A percentile compares a stretch with the other conserved stretches of the same genome.
Conservation (phyloP, 2,797 vertebrate genomes). For the Sebastes baramenuke region DNA sequence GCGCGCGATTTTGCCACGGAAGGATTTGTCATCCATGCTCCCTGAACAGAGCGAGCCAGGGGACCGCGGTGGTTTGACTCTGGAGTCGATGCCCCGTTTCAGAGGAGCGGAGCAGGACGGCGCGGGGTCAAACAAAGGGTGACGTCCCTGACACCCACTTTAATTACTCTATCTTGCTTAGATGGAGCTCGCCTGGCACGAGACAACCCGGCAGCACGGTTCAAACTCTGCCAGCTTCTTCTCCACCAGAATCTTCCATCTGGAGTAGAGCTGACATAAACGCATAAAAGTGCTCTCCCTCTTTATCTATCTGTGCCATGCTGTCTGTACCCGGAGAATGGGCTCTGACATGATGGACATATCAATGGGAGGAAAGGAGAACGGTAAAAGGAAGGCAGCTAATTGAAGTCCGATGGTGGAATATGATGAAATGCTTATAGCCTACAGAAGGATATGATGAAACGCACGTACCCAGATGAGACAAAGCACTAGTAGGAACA, state of each 20-base stretch:
- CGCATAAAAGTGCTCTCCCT: conserved; percentile 40
- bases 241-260: conserved; percentile 42
- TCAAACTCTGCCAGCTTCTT: conserved; percentile 40
- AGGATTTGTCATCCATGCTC: conserved; percentile 66
- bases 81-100: conserved; percentile 32
- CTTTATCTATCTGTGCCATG: conserved; percentile 47
- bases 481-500: conserved; percentile 44
- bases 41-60: conserved; percentile 51
- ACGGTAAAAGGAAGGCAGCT: conserved; percentile 43
- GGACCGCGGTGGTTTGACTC: conserved; percentile 64
- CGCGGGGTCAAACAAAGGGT: conserved; percentile 67
- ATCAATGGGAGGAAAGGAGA: conserved; percentile 58
- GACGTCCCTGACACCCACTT: conserved; percentile 65
- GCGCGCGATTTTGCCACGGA: conserved; percentile 22
- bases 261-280: conserved; percentile 48
- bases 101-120: conserved; percentile 39
- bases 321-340: conserved; percentile 43
- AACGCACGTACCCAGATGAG: conserved; percentile 51
- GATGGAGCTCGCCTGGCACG: conserved; percentile 39
- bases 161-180: conserved; percentile 70
- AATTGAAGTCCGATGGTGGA: conserved; percentile 62
- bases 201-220: conserved; percentile 33
- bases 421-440: conserved; percentile 53
- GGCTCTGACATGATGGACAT: conserved; percentile 64
- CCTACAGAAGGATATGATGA: conserved; percentile 57